These are phyloP conservation scores for Agrochola circellaris DNA, from an alignment of 2,888 invertebrate genomes.

Conservation along the genomic window DNA sequence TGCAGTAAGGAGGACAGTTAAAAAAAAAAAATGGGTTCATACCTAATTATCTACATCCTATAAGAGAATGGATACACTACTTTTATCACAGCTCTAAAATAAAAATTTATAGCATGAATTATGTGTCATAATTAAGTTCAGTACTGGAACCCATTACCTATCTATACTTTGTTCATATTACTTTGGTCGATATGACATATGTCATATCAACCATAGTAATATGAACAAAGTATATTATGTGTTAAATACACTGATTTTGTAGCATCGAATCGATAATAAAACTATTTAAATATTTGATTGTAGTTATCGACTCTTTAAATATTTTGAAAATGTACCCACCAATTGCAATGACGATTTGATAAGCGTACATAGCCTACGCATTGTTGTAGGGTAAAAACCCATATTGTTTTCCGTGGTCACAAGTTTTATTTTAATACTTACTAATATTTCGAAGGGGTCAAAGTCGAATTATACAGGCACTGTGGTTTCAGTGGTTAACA, in stretches of 20 bases:
- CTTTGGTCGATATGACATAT: too few relatives aligned
- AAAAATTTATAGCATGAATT: too few relatives aligned
- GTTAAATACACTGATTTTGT: not conserved
- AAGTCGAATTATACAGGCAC: not conserved
- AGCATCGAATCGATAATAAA: not conserved
- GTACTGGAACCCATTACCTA: too few relatives aligned
- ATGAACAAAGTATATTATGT: too few relatives aligned
- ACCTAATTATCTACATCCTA: not conserved
- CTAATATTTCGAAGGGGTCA: not conserved
- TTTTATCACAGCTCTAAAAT: too few relatives aligned
- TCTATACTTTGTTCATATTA: too few relatives aligned
- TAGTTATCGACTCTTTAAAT: constrained; percentile 10
- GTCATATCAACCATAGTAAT: too few relatives aligned
- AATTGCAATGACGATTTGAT: constrained; percentile 30
- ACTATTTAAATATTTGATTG: not conserved
- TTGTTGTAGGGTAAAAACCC: constrained; percentile 11
- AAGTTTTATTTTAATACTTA: not conserved
- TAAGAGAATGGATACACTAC: too few relatives aligned
- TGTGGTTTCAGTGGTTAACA: not conserved
- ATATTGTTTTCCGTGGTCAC: not conserved
- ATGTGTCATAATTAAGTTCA: too few relatives aligned
- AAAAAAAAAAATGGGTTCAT: not conserved
- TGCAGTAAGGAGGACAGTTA: too few relatives aligned
- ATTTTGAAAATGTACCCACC: constrained; percentile 30
- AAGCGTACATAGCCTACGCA: not conserved